phyloP scores from a whole-genome alignment of 2,113 vertebrate species.

The Coryphaenoides rupestris region DNA sequence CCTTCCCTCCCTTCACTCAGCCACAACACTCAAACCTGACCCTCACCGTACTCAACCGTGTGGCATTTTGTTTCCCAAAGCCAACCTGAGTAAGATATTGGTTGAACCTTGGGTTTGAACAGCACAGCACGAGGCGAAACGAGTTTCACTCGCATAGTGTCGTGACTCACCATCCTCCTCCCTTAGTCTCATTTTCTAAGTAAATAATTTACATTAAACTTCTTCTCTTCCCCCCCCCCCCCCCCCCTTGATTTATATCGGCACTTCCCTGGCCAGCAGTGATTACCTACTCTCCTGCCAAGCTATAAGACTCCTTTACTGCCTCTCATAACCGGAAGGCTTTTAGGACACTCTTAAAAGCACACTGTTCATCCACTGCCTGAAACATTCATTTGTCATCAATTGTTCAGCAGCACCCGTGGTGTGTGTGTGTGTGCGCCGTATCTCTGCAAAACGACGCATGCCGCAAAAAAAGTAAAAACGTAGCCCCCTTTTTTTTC shows the following conservation, averaged over 20 bases:
- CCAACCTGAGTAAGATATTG: too few species aligned
- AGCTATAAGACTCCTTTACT: constrained; percentile 20
- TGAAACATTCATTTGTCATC: constrained; percentile 27
- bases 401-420: constrained; percentile 25
- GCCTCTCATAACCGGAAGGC: constrained; percentile 34
- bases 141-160: too few species aligned
- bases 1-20: constrained; percentile 24
- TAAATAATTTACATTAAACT: constrained; percentile 9
- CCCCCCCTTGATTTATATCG: neutral
- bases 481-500: constrained; percentile 2
- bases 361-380: constrained; percentile 33
- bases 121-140: too few species aligned
- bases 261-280: constrained; percentile 21
- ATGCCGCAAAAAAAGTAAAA: constrained; percentile 10
- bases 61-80: too few species aligned
- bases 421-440: neutral
- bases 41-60: too few species aligned
- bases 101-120: too few species aligned
- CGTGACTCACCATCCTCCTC: neutral
- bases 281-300: constrained; percentile 21
- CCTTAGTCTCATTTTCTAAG: neutral
- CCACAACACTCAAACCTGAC: neutral
- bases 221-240: neutral
- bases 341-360: constrained; percentile 41
- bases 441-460: constrained; percentile 8